Percentiles rank a stretch among this genome's conserved stretches.
phyloP scores from a whole-genome alignment of 2,113 vertebrate genomes.

The Zosterops borbonicus region DNA sequence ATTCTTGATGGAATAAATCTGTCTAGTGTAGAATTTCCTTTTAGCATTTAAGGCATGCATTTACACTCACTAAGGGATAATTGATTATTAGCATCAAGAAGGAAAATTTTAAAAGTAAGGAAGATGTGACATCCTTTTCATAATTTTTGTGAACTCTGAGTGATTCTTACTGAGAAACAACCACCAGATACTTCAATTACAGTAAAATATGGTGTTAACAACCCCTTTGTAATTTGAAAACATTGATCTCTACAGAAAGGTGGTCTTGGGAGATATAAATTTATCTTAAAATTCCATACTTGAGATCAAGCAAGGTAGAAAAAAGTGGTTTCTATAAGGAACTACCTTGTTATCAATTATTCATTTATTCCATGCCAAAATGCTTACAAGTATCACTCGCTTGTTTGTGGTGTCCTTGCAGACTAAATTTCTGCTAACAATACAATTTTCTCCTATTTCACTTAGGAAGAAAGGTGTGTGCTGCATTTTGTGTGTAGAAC shows the following conservation, averaged over 20 bases:
- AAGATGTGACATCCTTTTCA: not conserved
- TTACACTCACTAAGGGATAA: slow-evolving; percentile 6
- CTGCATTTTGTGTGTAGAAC: not conserved
- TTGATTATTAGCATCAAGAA: slow-evolving; percentile 51
- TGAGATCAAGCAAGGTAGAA: slow-evolving; percentile 30
- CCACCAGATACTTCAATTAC: slow-evolving; percentile 5
- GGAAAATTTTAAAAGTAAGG: slow-evolving; percentile 27
- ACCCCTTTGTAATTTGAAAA: not conserved
- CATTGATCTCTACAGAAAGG: not conserved
- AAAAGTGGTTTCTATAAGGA: slow-evolving; percentile 11
- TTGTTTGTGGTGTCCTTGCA: not conserved
- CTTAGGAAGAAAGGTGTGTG: not conserved
- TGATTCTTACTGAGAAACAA: not conserved
- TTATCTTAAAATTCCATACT: slow-evolving; percentile 37
- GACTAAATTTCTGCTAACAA: not conserved
- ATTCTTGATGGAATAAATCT: not conserved
- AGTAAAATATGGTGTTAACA: slow-evolving; percentile 12
- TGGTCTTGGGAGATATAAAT: not conserved
- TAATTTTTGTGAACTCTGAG: not conserved
- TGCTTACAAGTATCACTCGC: not conserved
- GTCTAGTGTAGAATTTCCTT: not conserved
- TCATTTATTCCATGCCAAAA: not conserved
- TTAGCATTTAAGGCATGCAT: not conserved
- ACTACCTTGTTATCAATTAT: not conserved
- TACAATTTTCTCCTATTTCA: not conserved